Base-by-base conservation (phyloP, 35 echinoderm and acorn worm genomes). In the Chiridota heheva region DNA sequence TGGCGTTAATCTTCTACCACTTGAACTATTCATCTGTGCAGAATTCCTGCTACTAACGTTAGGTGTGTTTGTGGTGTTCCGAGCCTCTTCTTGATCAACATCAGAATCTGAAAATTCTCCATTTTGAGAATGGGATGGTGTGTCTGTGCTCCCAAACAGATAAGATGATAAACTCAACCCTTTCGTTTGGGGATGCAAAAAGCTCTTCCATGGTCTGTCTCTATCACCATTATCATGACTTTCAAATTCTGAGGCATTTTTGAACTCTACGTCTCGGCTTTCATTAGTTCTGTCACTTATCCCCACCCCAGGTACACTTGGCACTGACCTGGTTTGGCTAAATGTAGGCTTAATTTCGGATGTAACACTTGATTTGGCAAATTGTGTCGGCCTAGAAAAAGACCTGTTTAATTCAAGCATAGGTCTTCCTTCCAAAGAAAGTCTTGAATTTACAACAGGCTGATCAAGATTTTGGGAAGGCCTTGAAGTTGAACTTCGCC, bases 101-200 rank as follows among this genome's bases (percentile, higher is more conserved):
- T 77, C 73, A 39, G 73, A 77, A 40, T 77, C 73, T 25, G 73
- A 77, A 28, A 77, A 77, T 40, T 77, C 73, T 13, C 51, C 69
- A 73, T 73, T 73, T 37, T 26, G 31, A 25, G 24, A 40, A 41
- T 59, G 73, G 40, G 73, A 77, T 25, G 34, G 32, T 18, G 60
- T 24, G 35, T 58, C 7, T 58, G 48, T 77, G 56, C 15, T 17
- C 48, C 28, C 24, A 28, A 49, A 76, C 20, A 76, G 58, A 32
- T 55, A 34, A 20, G 72, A 76, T 55, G 72, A 76, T 30, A 55
- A 55, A 55, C 44, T 2, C 36, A 55, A 30, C 15, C 40, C 42
- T 32, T 53, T 53, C 10, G 72, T 26, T 28, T 49, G 49, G 37
- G 73, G 73, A n/a, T 72, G 42, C 16, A 33, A 29, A 56, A 58